These are phyloP conservation scores for Micropterix aruncella DNA, from an alignment of 2,888 invertebrate genomes.

Conservation along the genomic window DNA sequence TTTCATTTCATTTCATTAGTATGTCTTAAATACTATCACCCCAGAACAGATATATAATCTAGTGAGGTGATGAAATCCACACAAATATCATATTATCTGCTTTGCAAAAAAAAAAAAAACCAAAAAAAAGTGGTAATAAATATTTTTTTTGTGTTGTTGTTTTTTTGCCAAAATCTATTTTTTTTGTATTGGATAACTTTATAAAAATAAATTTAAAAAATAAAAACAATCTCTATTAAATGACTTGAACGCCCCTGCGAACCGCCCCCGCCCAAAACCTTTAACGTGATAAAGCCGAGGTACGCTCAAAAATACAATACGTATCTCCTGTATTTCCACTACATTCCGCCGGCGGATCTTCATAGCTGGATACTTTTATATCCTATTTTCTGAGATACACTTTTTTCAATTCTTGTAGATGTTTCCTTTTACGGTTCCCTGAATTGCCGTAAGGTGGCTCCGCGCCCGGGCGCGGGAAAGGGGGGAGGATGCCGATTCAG, in stretches of 20 bases:
- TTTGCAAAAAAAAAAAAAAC: too few relatives aligned
- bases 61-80: too few relatives aligned
- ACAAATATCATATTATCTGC: too few relatives aligned
- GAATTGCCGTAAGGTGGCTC: slow-evolving; percentile 9
- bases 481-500: not conserved
- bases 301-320: not conserved
- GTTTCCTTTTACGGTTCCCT: not conserved
- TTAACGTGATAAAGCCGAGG: not conserved
- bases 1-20: too few relatives aligned
- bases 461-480: slow-evolving; percentile 6
- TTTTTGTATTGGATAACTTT: too few relatives aligned
- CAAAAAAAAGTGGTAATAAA: too few relatives aligned
- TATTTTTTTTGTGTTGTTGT: too few relatives aligned
- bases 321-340: not conserved
- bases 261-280: not conserved
- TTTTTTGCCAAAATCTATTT: too few relatives aligned
- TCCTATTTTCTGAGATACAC: slow-evolving; percentile 12
- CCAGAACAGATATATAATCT: too few relatives aligned
- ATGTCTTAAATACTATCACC: too few relatives aligned
- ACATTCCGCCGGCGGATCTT: not conserved
- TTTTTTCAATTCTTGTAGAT: slow-evolving; percentile 11
- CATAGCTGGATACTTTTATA: slow-evolving; percentile 7
- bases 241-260: not conserved
- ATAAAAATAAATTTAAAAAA: too few relatives aligned
- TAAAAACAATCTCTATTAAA: too few relatives aligned